Evolutionary conservation across 2,797 vertebrate genomes (phyloP).

Genomic region (Nyctibius grandis): DNA sequence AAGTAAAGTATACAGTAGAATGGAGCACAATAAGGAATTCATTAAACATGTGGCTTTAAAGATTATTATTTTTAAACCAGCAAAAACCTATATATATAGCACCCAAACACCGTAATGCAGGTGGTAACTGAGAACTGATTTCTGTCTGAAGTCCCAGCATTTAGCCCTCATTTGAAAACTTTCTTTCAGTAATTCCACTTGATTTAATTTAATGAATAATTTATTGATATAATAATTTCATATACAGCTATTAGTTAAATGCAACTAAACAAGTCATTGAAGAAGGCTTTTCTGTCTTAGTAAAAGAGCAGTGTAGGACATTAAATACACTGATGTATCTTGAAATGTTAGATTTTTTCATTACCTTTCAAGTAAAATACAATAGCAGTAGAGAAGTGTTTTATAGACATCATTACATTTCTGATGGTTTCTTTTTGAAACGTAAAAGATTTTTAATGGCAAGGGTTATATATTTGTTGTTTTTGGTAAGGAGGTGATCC

Average conservation of each 20-base stretch:
- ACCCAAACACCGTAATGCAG: neutral
- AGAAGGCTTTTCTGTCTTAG: neutral
- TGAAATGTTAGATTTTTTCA: neutral
- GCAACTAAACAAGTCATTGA: neutral
- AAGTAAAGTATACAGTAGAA: constrained; percentile 29
- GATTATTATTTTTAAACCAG: neutral
- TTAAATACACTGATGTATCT: neutral
- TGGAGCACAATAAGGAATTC: neutral
- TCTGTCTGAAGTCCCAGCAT: neutral
- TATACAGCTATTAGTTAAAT: neutral
- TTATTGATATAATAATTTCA: neutral
- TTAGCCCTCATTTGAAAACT: neutral
- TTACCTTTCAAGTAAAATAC: neutral
- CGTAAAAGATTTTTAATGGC: neutral
- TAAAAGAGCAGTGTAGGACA: neutral
- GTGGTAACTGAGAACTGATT: neutral
- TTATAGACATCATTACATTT: neutral
- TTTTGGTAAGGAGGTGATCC: neutral
- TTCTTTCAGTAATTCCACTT: neutral
- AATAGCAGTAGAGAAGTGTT: neutral
- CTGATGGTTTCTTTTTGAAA: neutral
- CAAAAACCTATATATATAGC: neutral
- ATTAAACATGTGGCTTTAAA: neutral
- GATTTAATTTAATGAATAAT: neutral
- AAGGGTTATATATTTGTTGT: neutral